These are phyloP conservation scores for Andinoacara biseriatus DNA, from an alignment of 2,113 vertebrate species.

Conservation along the genomic window DNA sequence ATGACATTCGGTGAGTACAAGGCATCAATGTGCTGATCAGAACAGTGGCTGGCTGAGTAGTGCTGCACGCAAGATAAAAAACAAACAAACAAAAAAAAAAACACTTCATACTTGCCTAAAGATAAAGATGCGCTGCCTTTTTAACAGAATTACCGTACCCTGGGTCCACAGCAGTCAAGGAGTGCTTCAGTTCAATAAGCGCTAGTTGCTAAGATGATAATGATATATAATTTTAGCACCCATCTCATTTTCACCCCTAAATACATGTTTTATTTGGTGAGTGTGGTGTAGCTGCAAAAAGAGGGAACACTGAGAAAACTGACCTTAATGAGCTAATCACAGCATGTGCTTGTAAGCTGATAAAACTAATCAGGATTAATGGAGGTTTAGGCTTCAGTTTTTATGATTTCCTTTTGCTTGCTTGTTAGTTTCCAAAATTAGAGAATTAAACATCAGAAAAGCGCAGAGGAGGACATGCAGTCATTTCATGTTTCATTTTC, in stretches of 20 bases:
- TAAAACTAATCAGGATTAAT: conserved; percentile 8
- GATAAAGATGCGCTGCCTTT: conserved; percentile 63
- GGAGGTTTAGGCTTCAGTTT: background rate
- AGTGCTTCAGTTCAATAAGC: conserved; percentile 19
- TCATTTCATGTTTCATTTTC: background rate
- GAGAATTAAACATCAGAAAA: background rate
- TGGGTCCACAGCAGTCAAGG: conserved; percentile 8
- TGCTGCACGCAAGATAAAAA: conserved; percentile 69
- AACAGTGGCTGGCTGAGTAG: conserved; percentile 74
- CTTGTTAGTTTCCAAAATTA: conserved; percentile 2
- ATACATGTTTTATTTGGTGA: conserved; percentile 22
- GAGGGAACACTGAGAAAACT: background rate
- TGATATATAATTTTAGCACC: background rate
- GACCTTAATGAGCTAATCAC: conserved; percentile 17
- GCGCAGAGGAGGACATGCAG: background rate
- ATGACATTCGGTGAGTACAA: conserved; percentile 96
- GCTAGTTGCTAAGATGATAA: conserved; percentile 2
- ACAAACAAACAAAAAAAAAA: conserved; percentile 8
- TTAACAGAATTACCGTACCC: conserved; percentile 39
- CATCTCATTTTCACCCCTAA: conserved; percentile 9
- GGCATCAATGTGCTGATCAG: conserved; percentile 76
- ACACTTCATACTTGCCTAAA: conserved; percentile 64
- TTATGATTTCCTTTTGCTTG: background rate
- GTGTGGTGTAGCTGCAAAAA: conserved; percentile 29
- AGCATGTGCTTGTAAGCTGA: conserved; percentile 2